Percentiles rank a stretch among this genome's conserved stretches.
These are phyloP conservation scores for Astur gentilis DNA, from an alignment of 2,113 vertebrate genomes.

Conservation along the genomic window DNA sequence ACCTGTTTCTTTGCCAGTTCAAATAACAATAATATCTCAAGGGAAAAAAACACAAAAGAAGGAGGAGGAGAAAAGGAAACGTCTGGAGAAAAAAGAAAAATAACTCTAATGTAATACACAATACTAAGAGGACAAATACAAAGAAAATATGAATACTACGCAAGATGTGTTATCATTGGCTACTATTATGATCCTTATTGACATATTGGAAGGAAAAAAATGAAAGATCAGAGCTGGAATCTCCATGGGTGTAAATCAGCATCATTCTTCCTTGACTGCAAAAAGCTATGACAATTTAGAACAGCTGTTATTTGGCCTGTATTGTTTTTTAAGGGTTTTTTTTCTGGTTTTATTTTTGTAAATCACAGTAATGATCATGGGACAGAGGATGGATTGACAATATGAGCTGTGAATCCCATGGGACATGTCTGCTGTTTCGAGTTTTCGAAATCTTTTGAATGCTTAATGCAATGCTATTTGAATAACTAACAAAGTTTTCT, in stretches of 20 bases:
- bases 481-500: background rate
- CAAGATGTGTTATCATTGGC: background rate
- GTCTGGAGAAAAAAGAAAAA: background rate
- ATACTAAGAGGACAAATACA: background rate
- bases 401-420: background rate
- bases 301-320: background rate
- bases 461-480: background rate
- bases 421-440: background rate
- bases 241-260: background rate
- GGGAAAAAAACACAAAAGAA: background rate
- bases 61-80: background rate
- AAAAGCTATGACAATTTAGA: conserved; percentile 10
- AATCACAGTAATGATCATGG: background rate
- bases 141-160: background rate
- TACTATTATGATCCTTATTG: background rate
- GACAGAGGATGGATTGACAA: background rate
- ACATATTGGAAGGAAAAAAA: background rate
- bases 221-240: background rate
- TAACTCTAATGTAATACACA: background rate
- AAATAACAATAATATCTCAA: background rate
- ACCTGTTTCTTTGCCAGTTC: background rate
- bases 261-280: background rate
- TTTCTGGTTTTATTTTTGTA: conserved; percentile 9
- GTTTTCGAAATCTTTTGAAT: background rate
- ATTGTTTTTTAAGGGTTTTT: background rate